Conservation (phyloP, 2,113 vertebrate genomes). For the Strix aluco region DNA sequence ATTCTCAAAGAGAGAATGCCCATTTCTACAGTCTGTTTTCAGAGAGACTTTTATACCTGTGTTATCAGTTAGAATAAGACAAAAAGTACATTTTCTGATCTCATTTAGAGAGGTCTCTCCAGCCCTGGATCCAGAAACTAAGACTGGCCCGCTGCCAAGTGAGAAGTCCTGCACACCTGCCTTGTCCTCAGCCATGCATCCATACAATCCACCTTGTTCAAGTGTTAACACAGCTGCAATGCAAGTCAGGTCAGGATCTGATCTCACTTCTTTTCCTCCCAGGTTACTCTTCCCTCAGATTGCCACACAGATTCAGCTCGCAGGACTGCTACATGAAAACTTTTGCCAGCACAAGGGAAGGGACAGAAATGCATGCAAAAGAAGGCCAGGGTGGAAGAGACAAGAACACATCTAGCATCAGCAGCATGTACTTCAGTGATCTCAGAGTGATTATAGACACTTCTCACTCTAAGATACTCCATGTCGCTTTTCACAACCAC, state of each 20-base stretch:
- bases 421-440: background rate
- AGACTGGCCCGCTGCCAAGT: background rate
- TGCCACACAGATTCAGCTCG: rapidly evolving
- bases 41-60: background rate
- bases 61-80: background rate
- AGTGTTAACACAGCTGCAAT: background rate
- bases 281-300: background rate
- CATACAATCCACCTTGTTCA: background rate
- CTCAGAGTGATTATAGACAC: background rate
- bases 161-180: background rate
- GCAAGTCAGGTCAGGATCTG: background rate
- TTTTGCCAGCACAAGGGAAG: background rate
- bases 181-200: background rate
- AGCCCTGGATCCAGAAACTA: background rate
- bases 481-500: background rate
- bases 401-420: background rate
- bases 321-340: background rate
- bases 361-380: background rate
- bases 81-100: background rate
- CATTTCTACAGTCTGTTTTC: background rate
- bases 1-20: background rate
- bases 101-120: background rate
- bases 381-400: background rate
- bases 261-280: background rate
- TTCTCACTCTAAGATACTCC: background rate